Conservation (phyloP, 92 coral and sea anemone genomes). For the Muricea muricata region DNA sequence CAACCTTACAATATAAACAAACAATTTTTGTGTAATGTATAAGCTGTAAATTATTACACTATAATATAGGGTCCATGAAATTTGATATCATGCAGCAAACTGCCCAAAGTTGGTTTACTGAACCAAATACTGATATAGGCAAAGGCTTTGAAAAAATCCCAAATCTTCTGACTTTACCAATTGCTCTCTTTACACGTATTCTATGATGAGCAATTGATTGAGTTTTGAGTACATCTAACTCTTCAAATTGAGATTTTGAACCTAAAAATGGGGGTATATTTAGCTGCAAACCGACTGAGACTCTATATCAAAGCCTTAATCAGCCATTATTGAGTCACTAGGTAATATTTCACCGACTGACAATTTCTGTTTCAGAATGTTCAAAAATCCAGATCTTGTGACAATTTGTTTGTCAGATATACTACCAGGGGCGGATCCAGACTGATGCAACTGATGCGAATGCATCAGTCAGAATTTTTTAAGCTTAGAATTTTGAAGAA, state of each 20-base stretch:
- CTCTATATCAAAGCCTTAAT: constrained; percentile 66
- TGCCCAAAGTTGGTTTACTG: constrained; percentile 62
- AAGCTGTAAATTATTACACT: too few species aligned
- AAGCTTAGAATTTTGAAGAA: too few species aligned
- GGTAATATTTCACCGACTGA: constrained; percentile 33
- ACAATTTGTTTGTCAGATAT: constrained; percentile 68
- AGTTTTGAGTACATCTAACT: constrained; percentile 51
- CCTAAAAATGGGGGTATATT: constrained; percentile 66
- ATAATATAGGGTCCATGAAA: too few species aligned
- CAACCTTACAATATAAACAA: too few species aligned
- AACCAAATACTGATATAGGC: constrained; percentile 65
- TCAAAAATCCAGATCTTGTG: constrained; percentile 58
- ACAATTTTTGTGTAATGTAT: too few species aligned
- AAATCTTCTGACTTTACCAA: constrained; percentile 58
- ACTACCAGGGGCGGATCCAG: too few species aligned
- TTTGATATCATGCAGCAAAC: constrained; percentile 51
- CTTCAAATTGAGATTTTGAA: constrained; percentile 45
- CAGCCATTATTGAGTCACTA: constrained; percentile 62
- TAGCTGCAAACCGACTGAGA: constrained; percentile 1
- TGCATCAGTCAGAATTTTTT: too few species aligned
- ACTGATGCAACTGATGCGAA: too few species aligned
- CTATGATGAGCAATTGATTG: constrained; percentile 61
- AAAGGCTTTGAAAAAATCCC: constrained; percentile 38
- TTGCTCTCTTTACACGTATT: constrained; percentile 62
- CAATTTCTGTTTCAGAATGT: constrained; percentile 41